Base-by-base conservation (phyloP, 2,888 invertebrate genomes). In the Zelleria hepariella region DNA sequence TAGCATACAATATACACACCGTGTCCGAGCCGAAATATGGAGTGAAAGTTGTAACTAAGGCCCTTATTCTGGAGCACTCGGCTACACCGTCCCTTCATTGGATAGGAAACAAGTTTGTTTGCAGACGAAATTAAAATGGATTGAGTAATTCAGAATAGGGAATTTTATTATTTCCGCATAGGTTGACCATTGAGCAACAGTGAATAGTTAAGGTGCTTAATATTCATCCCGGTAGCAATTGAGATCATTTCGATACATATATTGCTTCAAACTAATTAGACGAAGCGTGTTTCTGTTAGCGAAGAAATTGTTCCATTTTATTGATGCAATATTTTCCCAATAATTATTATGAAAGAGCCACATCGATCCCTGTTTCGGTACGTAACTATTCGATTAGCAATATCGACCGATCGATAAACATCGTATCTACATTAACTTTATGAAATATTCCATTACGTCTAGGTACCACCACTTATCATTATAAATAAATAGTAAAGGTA, bases 1-100 rank as follows among this genome's bases (percentile, higher is more conserved):
- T 79, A 78, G 68, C 79, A 76, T 78, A 79, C 77, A 78, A 80
- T 77, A 69, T 73, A 62, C 66, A 61, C 69, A 60, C 67, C 67
- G 60, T 76, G 69, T 73, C 62, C 66, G 61, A 69, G 59, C 67
- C 67, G 60, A 73, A 77, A 75, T 77, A 75, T 71, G 73, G 72
- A 80, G 76, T 76, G 80, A 81, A 80, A 80, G 78, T 74, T 65
- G 61, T 53, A 8, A 59, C 32, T 15, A 42, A 42, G 56, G 61
- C 48, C 63, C 23, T 51, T 51, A 23, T 51, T 51, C 51, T 51
- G 21, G 21, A 51, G 10, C 23, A 8, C 20, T 8, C 20, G 51
- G 20, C 7, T 20, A 51, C 18, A 51, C 18, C 23, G 51, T 51
- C 8, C 51, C 23, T 51, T 2, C 8, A 20, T 15, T 49, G 3